These are phyloP conservation scores for Cheirogaleus medius DNA, from an alignment of 2,113 vertebrate genomes.

Conservation along the genomic window DNA sequence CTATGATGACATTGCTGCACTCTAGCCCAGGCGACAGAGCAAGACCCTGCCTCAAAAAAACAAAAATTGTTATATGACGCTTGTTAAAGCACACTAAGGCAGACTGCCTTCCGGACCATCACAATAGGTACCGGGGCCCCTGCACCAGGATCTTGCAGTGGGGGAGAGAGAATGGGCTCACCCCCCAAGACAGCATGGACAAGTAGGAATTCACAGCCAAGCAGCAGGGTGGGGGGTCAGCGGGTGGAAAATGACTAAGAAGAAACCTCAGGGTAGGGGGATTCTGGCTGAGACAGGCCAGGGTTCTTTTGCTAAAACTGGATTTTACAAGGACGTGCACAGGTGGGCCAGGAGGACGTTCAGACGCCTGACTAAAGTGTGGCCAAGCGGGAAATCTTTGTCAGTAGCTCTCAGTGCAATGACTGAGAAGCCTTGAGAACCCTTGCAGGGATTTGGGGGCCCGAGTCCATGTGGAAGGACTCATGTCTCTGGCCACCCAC, in stretches of 20 bases:
- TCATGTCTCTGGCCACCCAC: background rate
- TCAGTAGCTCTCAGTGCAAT: background rate
- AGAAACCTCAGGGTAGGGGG: background rate
- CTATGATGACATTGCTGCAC: background rate
- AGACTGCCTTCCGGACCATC: background rate
- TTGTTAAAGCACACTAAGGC: background rate
- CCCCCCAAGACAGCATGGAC: background rate
- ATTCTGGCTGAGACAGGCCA: background rate
- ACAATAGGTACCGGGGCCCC: background rate
- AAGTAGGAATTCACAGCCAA: background rate
- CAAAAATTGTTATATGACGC: background rate
- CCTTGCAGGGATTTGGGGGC: background rate
- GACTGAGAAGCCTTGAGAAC: background rate
- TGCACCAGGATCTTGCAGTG: background rate
- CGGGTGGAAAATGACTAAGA: background rate
- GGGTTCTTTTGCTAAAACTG: background rate
- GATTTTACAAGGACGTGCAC: background rate
- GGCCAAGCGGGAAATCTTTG: background rate
- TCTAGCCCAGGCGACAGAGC: background rate
- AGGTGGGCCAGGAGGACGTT: background rate
- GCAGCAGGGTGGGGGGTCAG: background rate
- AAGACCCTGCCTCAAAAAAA: background rate
- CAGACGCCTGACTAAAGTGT: background rate
- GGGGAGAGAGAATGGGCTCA: background rate
- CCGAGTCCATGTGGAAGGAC: fast-evolving